A percentile compares a stretch with the other conserved stretches of the same genome.
Conservation (phyloP, 2,113 vertebrate genomes). For the Zosterops pallidus region DNA sequence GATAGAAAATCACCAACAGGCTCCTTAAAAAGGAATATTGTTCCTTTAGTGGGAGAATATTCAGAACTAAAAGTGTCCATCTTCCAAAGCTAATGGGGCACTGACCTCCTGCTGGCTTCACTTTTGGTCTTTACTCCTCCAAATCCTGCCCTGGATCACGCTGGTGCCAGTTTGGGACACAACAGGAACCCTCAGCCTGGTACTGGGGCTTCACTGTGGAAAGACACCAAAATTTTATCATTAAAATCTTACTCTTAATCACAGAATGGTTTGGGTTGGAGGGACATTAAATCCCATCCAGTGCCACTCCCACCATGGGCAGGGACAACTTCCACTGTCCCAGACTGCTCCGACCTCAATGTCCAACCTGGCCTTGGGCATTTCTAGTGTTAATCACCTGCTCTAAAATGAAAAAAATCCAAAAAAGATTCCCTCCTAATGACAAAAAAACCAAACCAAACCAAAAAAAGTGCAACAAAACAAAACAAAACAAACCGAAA, state of each 20-base stretch:
- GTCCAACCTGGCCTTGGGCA: neutral
- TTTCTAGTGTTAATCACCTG: neutral
- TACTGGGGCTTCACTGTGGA: neutral
- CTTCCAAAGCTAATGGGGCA: neutral
- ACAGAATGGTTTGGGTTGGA: neutral
- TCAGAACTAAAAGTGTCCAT: neutral
- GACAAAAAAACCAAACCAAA: neutral
- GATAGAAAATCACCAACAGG: neutral
- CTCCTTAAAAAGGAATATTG: neutral
- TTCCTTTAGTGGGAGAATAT: neutral
- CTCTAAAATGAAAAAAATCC: neutral
- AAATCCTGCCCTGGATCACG: neutral
- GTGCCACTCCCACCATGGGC: neutral
- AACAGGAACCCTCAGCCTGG: neutral
- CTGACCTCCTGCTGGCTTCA: neutral
- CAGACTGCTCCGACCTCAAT: neutral
- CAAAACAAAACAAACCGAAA: too few relatives aligned
- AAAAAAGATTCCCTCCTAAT: fast-evolving
- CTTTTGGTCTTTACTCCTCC: neutral
- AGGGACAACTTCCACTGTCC: neutral
- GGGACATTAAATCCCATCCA: fast-evolving
- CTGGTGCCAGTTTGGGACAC: neutral
- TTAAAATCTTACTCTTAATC: neutral
- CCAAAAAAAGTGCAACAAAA: too few relatives aligned
- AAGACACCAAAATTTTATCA: neutral